Conservation (phyloP, 1,140 invertebrate species). For the Apolygus lucorum region DNA sequence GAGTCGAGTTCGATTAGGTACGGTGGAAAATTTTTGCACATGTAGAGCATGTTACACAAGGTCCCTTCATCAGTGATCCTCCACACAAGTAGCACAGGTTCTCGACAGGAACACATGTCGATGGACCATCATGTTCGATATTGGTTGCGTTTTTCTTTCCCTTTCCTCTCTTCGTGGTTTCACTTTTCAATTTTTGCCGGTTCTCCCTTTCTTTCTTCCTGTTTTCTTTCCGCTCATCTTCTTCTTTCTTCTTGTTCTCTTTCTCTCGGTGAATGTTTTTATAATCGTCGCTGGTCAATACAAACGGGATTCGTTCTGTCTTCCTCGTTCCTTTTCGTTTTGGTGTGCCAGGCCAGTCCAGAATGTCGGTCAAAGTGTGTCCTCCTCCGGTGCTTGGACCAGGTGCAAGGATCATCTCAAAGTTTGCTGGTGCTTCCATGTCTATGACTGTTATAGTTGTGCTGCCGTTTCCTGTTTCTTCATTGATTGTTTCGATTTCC, state of each 20-base stretch:
- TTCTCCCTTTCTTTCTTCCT: background rate
- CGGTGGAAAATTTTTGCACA: too few species aligned
- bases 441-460: background rate
- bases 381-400: background rate
- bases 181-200: background rate
- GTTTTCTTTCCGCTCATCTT: too few species aligned
- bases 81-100: background rate
- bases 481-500: background rate
- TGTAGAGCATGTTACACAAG: too few species aligned
- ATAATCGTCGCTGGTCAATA: background rate
- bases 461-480: background rate
- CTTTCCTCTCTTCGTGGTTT: background rate
- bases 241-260: background rate
- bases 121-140: background rate
- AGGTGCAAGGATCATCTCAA: background rate
- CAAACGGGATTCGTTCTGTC: background rate
- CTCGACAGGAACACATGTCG: background rate
- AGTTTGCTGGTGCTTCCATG: background rate
- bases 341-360: background rate
- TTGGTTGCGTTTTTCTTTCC: background rate
- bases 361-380: background rate
- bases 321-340: background rate
- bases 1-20: too few species aligned
- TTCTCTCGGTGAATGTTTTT: background rate
- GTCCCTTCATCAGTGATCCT: background rate